phyloP scores from a whole-genome alignment of 2,888 invertebrate genomes.

The Sturmia bella region DNA sequence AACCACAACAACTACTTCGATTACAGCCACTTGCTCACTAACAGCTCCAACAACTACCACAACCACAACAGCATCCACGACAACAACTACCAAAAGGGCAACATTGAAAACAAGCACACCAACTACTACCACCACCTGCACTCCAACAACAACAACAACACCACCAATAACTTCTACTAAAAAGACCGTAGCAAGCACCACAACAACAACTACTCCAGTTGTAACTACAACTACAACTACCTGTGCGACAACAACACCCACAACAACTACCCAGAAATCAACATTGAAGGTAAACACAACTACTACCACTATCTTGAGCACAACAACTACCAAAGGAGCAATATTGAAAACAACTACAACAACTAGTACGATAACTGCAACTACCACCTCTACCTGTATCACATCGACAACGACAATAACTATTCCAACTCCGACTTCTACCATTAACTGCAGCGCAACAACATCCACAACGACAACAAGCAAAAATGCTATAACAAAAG shows the following conservation, averaged over 20 bases:
- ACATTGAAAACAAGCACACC: neutral
- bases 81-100: neutral
- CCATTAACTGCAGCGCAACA: constrained; percentile 4
- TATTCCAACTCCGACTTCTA: neutral
- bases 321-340: constrained; percentile 17
- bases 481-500: neutral
- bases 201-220: neutral
- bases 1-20: neutral
- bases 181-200: neutral
- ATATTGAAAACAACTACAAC: constrained; percentile 23
- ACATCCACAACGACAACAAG: neutral
- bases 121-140: constrained; percentile 15
- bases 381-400: neutral
- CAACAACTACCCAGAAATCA: constrained; percentile 16
- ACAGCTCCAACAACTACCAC: neutral
- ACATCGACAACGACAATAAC: constrained; percentile 24
- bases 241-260: constrained; percentile 10
- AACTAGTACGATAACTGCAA: constrained; percentile 13
- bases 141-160: constrained; percentile 10
- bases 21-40: neutral
- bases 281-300: constrained; percentile 17
- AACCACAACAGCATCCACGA: neutral
- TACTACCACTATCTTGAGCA: constrained; percentile 3
- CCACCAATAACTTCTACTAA: neutral
- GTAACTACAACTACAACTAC: neutral